phyloP scores from a whole-genome alignment of 1,140 invertebrate genomes.

The Elymnias hypermnestra region DNA sequence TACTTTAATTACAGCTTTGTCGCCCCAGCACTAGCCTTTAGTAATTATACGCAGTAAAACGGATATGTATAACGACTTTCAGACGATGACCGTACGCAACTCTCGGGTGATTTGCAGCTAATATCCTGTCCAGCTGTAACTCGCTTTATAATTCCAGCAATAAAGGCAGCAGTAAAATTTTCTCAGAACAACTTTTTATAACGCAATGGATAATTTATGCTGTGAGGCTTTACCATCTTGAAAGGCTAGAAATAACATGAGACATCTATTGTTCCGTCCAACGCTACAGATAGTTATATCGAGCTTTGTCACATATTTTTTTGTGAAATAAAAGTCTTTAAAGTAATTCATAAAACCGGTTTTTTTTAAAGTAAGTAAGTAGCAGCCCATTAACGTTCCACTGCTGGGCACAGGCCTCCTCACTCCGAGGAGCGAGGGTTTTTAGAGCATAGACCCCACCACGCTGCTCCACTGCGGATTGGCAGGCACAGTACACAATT shows the following conservation, averaged over 20 bases:
- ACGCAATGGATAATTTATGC: background rate
- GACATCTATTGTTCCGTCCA: slow-evolving; percentile 26
- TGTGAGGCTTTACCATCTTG: background rate
- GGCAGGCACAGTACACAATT: no score
- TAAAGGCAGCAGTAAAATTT: slow-evolving; percentile 49
- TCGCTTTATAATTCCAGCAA: slow-evolving; percentile 41
- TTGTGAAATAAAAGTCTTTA: no score
- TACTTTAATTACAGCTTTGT: slow-evolving; percentile 65
- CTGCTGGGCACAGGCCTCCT: no score
- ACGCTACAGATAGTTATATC: no score
- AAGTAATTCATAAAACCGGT: no score
- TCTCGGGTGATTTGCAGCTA: slow-evolving; percentile 44
- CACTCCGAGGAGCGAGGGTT: no score
- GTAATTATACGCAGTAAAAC: slow-evolving; percentile 62
- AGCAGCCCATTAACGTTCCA: no score
- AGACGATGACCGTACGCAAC: slow-evolving; percentile 46
- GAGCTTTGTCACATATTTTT: no score
- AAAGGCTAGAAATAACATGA: background rate
- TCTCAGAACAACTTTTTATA: slow-evolving; percentile 26
- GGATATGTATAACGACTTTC: slow-evolving; percentile 57
- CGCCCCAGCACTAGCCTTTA: slow-evolving; percentile 38
- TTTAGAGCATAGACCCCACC: no score
- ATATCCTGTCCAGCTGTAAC: slow-evolving; percentile 52
- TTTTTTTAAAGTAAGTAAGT: no score
- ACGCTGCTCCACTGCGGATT: no score